Percentiles rank a stretch among this genome's conserved stretches.
Evolutionary conservation across 2,113 vertebrate species (phyloP).

Genomic region (Sylvicapra grimmia): DNA sequence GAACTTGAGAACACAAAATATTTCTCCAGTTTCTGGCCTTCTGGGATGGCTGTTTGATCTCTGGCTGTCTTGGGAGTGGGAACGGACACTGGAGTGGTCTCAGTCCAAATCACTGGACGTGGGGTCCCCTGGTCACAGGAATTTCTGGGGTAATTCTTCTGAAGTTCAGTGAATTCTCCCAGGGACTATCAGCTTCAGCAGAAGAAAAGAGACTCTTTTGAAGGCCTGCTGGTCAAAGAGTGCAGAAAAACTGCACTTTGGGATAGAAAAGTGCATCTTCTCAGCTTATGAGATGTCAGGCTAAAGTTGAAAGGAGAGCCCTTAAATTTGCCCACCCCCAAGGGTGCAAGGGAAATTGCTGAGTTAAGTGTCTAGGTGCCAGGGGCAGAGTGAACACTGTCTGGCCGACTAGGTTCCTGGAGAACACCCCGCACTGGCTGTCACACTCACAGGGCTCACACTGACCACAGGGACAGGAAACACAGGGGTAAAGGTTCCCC

Average conservation of each 20-base stretch:
- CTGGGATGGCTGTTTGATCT: neutral
- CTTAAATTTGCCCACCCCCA: conserved; percentile 45
- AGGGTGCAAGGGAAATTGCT: conserved; percentile 55
- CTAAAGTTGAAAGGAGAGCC: conserved; percentile 29
- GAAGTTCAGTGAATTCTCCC: neutral
- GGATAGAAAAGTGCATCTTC: neutral
- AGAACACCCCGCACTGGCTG: conserved; percentile 51
- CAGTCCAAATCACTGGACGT: neutral
- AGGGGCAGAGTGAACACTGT: conserved; percentile 75
- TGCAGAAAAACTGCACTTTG: neutral
- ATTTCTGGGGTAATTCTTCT: neutral
- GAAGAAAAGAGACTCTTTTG: neutral
- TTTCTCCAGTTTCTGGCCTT: neutral
- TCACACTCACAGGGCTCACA: neutral
- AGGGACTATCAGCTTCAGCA: neutral
- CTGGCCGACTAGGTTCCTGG: conserved; percentile 51
- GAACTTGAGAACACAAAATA: neutral
- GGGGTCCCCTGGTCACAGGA: neutral
- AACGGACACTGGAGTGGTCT: neutral
- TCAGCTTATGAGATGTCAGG: neutral
- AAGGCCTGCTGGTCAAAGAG: neutral
- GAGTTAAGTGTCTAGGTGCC: conserved; percentile 74
- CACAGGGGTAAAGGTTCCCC: conserved; percentile 9
- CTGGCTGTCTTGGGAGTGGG: neutral
- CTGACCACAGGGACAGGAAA: neutral